Evolutionary conservation across 2,113 vertebrate species (phyloP), one percentile per base, ranked within the genome.

Genomic region (Chitala chitala): DNA sequence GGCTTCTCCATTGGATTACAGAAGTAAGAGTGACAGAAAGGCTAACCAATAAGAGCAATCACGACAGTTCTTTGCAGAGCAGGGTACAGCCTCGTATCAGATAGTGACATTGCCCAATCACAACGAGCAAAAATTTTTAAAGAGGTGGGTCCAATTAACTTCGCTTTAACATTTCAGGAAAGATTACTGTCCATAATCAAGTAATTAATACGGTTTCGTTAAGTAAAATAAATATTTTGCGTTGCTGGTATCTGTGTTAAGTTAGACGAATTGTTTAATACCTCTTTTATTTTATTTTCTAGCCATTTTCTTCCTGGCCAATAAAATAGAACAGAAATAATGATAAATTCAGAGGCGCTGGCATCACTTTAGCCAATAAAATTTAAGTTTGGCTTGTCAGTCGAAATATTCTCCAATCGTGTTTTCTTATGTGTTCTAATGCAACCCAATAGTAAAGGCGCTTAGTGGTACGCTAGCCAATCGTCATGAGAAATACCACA

Each of bases 391-490:
- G 12, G 10, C 9, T 61, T 24, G 33, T 53, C 15, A 8, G 20
- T 20, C 42, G 12, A 12, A 4, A 17, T 2, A 4, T 2, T 5
- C 50, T 2, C 88, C 86, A 87, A 88, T 87, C 3, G 51, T n/a
- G 13, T 71, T 4, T 1, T 9, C 51, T 20, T 15, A 38, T 40
- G 15, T 26, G 17, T 13, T 3, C 1, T 6, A 0, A 36, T 33
- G 65, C 61, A 2, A 33, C 2, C 74, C 66, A 70, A 70, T 75
- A 17, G 66, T 13, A 22, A 17, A n/a, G 13, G 33, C 26, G 12
- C 13, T 33, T 26, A n/a, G 10, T 26, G 0, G 17, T 33, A 1
- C 3, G 5, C 8, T 10, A 71, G 44, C 90, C 90, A 91, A 91
- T 90, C 81, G 78, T 64, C 81, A 38, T 66, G 9, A 36, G 58